A percentile compares a stretch with the other conserved stretches of the same genome.
Conservation (phyloP, 2,113 vertebrate species). For the Caracal caracal region DNA sequence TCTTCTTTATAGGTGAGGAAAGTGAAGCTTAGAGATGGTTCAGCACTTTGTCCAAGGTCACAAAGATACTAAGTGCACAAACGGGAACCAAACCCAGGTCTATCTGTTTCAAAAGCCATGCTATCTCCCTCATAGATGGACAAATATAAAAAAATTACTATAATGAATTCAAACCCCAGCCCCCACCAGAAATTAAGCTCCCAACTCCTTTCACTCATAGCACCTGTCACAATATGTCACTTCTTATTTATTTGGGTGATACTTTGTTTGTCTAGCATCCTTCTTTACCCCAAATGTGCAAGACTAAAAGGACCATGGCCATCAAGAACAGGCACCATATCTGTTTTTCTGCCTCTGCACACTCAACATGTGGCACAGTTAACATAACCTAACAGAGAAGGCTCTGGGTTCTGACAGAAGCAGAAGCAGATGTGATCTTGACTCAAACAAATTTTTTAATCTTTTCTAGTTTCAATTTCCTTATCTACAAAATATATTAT, state of each 20-base stretch:
- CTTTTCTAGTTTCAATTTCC: neutral
- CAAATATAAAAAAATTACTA: neutral
- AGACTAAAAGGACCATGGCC: neutral
- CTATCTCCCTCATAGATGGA: neutral
- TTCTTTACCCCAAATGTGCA: neutral
- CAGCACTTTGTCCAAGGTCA: neutral
- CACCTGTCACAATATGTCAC: neutral
- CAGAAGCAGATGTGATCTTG: neutral
- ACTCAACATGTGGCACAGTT: neutral
- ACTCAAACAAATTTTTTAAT: neutral
- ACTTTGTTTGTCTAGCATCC: neutral
- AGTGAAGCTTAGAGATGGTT: neutral
- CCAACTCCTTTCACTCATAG: neutral
- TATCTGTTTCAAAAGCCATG: neutral
- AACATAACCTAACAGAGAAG: neutral
- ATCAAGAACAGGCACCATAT: neutral
- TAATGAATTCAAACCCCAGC: neutral
- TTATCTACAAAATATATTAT: constrained; percentile 43
- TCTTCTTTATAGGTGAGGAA: neutral
- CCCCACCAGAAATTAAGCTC: neutral
- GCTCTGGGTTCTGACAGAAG: neutral
- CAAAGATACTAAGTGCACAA: constrained; percentile 1
- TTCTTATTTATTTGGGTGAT: neutral
- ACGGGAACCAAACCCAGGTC: neutral
- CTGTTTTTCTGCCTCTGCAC: neutral